Base-by-base conservation (phyloP, 2,888 invertebrate species). In the Macropis europaea region DNA sequence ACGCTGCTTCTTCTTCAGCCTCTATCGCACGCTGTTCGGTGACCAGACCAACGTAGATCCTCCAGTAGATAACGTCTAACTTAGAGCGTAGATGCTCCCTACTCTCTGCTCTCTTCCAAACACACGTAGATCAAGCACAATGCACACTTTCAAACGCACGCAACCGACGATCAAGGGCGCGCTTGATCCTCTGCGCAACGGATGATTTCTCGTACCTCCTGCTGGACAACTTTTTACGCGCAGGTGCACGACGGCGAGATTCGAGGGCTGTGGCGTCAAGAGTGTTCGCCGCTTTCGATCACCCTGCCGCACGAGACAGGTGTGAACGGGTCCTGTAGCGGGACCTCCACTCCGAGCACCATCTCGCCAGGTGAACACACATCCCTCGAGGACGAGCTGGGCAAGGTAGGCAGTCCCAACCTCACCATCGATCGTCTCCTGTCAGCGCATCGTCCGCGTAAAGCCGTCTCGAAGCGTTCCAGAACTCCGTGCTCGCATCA, bases 271-370 rank as follows among this genome's bases (percentile, higher is more conserved):
- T 89, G 89, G 88, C 85, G 87, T 36, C 88, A 88, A 62, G 89
- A 89, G 54, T 88, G 86, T 61, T 89, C 89, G 24, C 88, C 89
- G 11, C 76, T 89, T 19, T 89, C 89, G 47, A 89, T 89, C 71
- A 87, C 88, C 26, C 53, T 89, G 76, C 88, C 88, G 3, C 85
- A 86, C 60, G 89, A 89, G 64, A 61, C 81, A 13, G 70, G 82
- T 36, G 73, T 85, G 48, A 88, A 88, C 69, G 88, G 88, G 34
- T 87, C 87, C 19, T 89, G 85, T 74, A 89, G 91, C 77, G 90
- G 90, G 24, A 88, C 89, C 13, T 90, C 90, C 24, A 91, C 91
- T 3, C 91, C 91, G 2, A 91, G 91, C 63, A 91, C 91, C 36
- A 90, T 91, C 69, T 91, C 91, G 66, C 91, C 91, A 0, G 91